phyloP scores from a whole-genome alignment of 2,113 vertebrate genomes.

The Anas platyrhynchos region DNA sequence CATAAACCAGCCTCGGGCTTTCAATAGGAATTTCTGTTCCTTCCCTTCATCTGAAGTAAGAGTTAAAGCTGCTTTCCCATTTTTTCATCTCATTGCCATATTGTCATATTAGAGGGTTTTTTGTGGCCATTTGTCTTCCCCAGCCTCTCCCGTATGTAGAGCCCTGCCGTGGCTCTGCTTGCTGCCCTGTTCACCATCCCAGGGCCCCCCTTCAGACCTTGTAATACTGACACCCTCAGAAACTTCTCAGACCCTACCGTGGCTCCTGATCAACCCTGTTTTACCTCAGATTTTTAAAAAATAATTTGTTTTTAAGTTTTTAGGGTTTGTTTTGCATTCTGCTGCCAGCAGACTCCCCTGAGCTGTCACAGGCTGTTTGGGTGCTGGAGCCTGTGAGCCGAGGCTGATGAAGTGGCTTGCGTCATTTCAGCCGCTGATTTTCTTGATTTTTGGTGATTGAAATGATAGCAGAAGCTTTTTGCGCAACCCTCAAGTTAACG shows the following conservation, averaged over 20 bases:
- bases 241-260: neutral
- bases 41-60: neutral
- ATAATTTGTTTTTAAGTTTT: neutral
- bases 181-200: neutral
- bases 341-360: neutral
- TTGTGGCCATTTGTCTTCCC: neutral
- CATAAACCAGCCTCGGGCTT: neutral
- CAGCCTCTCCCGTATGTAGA: neutral
- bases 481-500: accelerated
- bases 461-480: neutral
- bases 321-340: neutral
- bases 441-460: neutral
- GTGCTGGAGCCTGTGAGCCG: neutral
- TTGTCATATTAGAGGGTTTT: neutral
- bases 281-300: neutral
- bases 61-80: neutral
- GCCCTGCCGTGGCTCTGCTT: neutral
- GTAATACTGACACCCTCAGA: neutral
- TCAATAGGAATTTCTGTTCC: neutral
- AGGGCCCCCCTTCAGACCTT: neutral
- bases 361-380: neutral
- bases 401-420: neutral
- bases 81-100: neutral
- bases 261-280: neutral
- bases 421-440: neutral